Evolutionary conservation across 2,113 vertebrate genomes (phyloP).

Genomic region (Spilogale gracilis): DNA sequence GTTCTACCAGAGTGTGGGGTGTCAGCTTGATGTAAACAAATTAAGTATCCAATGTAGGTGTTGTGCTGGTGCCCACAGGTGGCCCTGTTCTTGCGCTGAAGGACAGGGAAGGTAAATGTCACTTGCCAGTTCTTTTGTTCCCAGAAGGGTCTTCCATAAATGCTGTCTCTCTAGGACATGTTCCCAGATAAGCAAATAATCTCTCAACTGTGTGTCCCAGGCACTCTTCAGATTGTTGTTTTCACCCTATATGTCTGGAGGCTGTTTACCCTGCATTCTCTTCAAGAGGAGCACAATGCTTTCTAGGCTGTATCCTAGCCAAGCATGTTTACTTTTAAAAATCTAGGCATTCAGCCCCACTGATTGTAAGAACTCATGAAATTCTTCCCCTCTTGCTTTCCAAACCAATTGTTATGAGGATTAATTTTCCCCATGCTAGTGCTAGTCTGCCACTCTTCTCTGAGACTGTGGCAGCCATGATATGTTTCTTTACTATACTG

Average conservation of each 20-base stretch:
- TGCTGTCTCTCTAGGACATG: background rate
- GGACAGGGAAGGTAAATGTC: background rate
- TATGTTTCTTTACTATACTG: background rate
- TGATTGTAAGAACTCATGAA: background rate
- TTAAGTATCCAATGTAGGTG: background rate
- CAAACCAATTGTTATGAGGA: background rate
- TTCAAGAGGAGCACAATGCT: background rate
- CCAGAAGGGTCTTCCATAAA: background rate
- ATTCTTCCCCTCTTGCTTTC: background rate
- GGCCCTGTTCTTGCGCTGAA: background rate
- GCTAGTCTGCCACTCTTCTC: background rate
- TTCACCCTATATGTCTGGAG: background rate
- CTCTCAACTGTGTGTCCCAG: background rate
- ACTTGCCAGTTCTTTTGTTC: background rate
- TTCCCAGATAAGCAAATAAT: background rate
- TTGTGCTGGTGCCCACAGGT: background rate
- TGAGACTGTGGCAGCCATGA: background rate
- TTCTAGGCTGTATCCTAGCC: background rate
- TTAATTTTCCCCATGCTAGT: background rate
- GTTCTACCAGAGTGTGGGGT: background rate
- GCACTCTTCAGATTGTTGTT: background rate
- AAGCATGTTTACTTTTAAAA: background rate
- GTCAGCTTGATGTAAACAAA: background rate
- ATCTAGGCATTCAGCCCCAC: background rate
- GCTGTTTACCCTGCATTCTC: background rate